These are phyloP conservation scores for Rhabdomys pumilio DNA, from an alignment of 2,797 vertebrate genomes.

Conservation along the genomic window DNA sequence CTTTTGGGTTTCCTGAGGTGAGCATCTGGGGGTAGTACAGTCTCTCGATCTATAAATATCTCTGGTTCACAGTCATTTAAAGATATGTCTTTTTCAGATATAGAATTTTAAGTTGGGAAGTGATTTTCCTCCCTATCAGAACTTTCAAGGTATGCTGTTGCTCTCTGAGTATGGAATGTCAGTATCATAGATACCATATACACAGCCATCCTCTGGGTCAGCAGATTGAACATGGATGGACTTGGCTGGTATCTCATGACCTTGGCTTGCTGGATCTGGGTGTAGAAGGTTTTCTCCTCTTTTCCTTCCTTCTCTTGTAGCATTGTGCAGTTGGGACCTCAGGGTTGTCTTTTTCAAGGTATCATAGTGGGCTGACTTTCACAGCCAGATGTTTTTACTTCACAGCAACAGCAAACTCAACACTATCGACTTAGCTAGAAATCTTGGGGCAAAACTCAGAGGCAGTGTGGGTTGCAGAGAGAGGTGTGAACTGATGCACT, in stretches of 20 bases:
- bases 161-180: not conserved
- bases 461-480: no score
- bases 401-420: not conserved
- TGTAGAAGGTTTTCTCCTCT: not conserved
- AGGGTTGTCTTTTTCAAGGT: not conserved
- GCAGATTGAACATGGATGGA: not conserved
- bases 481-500: no score
- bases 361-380: fast-evolving
- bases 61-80: not conserved
- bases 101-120: not conserved
- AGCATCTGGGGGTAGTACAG: not conserved
- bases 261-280: not conserved
- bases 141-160: not conserved
- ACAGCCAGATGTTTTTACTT: not conserved
- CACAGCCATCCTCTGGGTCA: fast-evolving
- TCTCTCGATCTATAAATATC: not conserved
- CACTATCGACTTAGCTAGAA: not conserved
- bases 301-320: not conserved
- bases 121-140: not conserved
- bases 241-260: not conserved
- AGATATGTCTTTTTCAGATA: not conserved
- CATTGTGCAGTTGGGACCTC: not conserved
- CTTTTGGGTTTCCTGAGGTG: not conserved
- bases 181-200: fast-evolving
- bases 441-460: not conserved